A percentile compares a stretch with the other conserved stretches of the same genome.
Conservation (phyloP, 2,888 invertebrate species). For the Parthenolecanium corni region DNA sequence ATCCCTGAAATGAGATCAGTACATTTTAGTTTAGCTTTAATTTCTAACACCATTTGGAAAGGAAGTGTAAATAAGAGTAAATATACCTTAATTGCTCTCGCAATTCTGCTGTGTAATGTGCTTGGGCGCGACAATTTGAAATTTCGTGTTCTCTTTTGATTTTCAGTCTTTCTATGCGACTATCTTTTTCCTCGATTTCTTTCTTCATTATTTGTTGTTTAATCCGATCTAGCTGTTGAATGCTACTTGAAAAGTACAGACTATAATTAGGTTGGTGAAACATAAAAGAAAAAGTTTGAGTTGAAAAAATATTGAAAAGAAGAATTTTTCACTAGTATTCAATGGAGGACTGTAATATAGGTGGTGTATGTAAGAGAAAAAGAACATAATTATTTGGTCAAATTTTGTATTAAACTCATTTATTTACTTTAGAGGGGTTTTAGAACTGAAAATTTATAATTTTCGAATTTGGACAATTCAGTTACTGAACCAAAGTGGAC, state of each 20-base stretch:
- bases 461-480: too few species aligned
- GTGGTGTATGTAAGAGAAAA: neutral
- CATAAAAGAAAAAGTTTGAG: neutral
- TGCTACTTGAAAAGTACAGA: constrained; percentile 32
- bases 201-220: constrained; percentile 34
- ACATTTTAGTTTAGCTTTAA: neutral
- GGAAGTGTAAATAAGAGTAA: neutral
- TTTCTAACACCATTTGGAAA: neutral
- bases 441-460: too few species aligned
- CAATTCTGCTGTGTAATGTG: constrained; percentile 36
- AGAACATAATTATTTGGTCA: too few species aligned
- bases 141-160: constrained; percentile 35
- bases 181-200: constrained; percentile 35
- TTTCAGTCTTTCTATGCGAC: constrained; percentile 35
- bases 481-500: too few species aligned
- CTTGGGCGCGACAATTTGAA: constrained; percentile 35
- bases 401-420: too few species aligned
- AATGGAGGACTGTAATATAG: neutral
- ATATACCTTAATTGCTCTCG: constrained; percentile 36
- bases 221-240: constrained; percentile 35
- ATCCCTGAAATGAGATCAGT: constrained; percentile 32
- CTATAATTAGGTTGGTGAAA: neutral
- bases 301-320: too few species aligned
- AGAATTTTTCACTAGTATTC: too few species aligned
- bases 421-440: too few species aligned